These are phyloP conservation scores for Ormyrus nitidulus DNA, from an alignment of 2,888 invertebrate genomes.

Conservation along the genomic window DNA sequence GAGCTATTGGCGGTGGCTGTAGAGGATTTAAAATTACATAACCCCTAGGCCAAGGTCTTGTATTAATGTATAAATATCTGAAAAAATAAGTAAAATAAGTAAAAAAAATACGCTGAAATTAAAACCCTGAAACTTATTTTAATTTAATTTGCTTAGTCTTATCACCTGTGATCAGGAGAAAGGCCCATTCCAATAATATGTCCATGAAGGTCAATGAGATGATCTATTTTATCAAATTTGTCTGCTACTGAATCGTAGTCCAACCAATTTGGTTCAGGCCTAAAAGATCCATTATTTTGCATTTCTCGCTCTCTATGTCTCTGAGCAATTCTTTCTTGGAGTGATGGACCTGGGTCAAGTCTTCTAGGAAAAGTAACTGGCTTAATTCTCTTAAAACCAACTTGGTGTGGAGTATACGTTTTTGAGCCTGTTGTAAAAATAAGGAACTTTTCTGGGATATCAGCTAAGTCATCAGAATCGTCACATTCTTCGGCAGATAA, in stretches of 20 bases:
- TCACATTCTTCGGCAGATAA: constrained; percentile 67
- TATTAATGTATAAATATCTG: constrained; percentile 88
- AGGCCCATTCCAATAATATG: constrained; percentile 92
- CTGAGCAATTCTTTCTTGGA: constrained; percentile 82
- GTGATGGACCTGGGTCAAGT: constrained; percentile 82
- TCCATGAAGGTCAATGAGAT: constrained; percentile 88
- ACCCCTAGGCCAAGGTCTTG: constrained; percentile 88
- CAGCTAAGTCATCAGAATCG: constrained; percentile 76
- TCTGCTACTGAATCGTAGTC: constrained; percentile 83
- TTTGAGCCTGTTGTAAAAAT: constrained; percentile 90
- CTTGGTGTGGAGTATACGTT: constrained; percentile 91
- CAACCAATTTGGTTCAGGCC: constrained; percentile 81
- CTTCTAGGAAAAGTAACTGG: constrained; percentile 82
- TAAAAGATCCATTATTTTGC: constrained; percentile 74
- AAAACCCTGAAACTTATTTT: constrained; percentile 8
- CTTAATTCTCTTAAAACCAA: constrained; percentile 86
- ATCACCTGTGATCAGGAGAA: constrained; percentile 84
- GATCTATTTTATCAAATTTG: constrained; percentile 85
- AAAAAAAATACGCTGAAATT: constrained; percentile 10
- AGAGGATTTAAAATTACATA: constrained; percentile 86
- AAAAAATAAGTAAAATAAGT: constrained; percentile 57
- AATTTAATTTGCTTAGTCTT: not conserved
- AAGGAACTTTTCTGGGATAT: constrained; percentile 82
- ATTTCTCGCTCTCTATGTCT: constrained; percentile 77
- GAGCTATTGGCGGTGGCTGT: constrained; percentile 89